These are phyloP conservation scores for Sphaerophoria taeniata DNA, from an alignment of 2,888 invertebrate genomes.

Conservation along the genomic window DNA sequence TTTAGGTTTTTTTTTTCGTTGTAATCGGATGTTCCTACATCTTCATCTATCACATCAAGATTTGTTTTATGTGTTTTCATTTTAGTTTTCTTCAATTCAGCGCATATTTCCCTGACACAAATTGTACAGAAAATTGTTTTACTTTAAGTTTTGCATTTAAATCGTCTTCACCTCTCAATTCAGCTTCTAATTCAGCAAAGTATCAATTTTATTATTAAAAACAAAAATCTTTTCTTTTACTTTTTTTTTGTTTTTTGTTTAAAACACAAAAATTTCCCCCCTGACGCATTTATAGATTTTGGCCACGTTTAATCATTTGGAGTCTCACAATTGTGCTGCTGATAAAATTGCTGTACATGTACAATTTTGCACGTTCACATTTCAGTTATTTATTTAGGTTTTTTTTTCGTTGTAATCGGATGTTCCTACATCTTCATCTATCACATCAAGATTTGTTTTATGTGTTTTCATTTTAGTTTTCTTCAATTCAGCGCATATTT, in stretches of 20 bases:
- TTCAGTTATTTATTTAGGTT: not conserved
- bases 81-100: slow-evolving; percentile 39
- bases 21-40: slow-evolving; percentile 36
- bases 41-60: slow-evolving; percentile 35
- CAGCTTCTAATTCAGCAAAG: slow-evolving; percentile 47
- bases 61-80: slow-evolving; percentile 38
- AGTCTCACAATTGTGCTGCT: slow-evolving; percentile 76
- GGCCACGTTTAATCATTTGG: slow-evolving; percentile 76
- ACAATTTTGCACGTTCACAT: slow-evolving; percentile 58
- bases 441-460: slow-evolving; percentile 38
- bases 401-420: slow-evolving; percentile 33
- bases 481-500: slow-evolving; percentile 24
- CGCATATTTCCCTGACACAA: slow-evolving; percentile 11
- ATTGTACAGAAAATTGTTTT: slow-evolving; percentile 45
- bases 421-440: slow-evolving; percentile 33
- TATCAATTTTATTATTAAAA: slow-evolving; percentile 40
- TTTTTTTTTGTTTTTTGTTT: slow-evolving; percentile 37
- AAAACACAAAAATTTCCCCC: not conserved
- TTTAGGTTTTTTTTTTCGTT: slow-evolving; percentile 3
- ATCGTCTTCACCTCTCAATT: slow-evolving; percentile 71
- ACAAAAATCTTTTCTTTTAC: slow-evolving; percentile 27
- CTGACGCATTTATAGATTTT: slow-evolving; percentile 75
- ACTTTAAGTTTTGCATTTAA: slow-evolving; percentile 23
- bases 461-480: slow-evolving; percentile 36
- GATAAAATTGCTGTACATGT: slow-evolving; percentile 73